Percentiles rank a stretch among this genome's conserved stretches.
Evolutionary conservation across 1,140 invertebrate genomes (phyloP).

Genomic region (Lithobius niger): DNA sequence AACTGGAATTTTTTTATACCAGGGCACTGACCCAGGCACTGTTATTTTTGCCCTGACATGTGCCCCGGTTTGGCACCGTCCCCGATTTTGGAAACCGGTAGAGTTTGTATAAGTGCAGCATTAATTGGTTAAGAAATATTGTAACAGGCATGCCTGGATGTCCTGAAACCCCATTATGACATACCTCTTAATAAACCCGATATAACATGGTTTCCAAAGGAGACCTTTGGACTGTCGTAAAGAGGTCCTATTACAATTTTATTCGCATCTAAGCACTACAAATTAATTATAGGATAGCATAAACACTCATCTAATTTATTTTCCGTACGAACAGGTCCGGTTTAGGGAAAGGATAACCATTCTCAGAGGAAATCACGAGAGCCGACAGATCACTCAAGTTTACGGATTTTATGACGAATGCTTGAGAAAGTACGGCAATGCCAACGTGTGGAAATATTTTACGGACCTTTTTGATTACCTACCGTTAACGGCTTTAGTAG

Average conservation of each 20-base stretch:
- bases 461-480: slow-evolving; percentile 99
- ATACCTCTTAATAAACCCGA: too few species aligned
- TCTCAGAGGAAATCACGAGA: slow-evolving; percentile 97
- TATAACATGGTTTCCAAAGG: too few species aligned
- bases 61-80: too few species aligned
- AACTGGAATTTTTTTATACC: too few species aligned
- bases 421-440: slow-evolving; percentile 98
- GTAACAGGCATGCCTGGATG: too few species aligned
- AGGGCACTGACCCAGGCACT: too few species aligned
- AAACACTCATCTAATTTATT: slow-evolving; percentile 10
- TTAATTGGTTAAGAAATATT: too few species aligned
- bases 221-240: not conserved
- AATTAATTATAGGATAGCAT: too few species aligned
- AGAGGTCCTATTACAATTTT: not conserved
- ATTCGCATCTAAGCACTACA: not conserved
- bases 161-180: too few species aligned
- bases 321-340: slow-evolving; percentile 53
- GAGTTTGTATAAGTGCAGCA: too few species aligned
- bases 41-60: too few species aligned
- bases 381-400: slow-evolving; percentile 91
- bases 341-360: slow-evolving; percentile 99
- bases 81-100: too few species aligned
- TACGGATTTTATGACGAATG: slow-evolving; percentile 99
- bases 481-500: slow-evolving; percentile 93
- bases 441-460: slow-evolving; percentile 99